Conservation (phyloP, 1,140 invertebrate genomes). For the Aporrectodea caliginosa region DNA sequence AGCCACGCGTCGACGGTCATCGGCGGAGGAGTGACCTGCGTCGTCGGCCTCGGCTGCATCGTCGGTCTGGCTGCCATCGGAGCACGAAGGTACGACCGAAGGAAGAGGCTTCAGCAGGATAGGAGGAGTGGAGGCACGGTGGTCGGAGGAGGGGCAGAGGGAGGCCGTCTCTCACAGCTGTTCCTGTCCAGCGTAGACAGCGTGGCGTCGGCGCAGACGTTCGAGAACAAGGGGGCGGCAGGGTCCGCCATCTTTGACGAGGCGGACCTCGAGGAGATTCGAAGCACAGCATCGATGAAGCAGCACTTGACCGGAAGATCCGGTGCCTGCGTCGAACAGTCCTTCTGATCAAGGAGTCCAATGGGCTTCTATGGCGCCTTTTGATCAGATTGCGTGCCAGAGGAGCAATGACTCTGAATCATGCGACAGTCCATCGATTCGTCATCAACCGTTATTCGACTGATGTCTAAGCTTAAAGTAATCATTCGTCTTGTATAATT, state of each 20-base stretch:
- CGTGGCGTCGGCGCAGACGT: constrained; percentile 30
- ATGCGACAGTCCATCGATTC: too few relatives aligned
- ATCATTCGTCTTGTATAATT: too few relatives aligned
- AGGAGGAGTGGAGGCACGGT: constrained; percentile 8
- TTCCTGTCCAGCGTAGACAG: constrained; percentile 31
- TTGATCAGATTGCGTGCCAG: too few relatives aligned
- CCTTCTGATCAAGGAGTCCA: not conserved
- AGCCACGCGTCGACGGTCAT: not conserved
- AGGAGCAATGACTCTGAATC: too few relatives aligned
- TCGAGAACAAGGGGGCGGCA: constrained; percentile 27
- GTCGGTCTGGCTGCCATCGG: not conserved
- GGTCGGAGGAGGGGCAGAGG: too few relatives aligned
- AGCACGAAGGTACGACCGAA: not conserved
- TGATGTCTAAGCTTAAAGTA: not conserved
- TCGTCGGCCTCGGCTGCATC: not conserved
- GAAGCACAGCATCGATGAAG: constrained; percentile 25
- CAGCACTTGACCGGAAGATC: not conserved
- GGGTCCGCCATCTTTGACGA: constrained; percentile 25
- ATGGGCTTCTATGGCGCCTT: not conserved
- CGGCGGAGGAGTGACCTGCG: not conserved
- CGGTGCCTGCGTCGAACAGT: too few relatives aligned
- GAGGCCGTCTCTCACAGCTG: constrained; percentile 28
- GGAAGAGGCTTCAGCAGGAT: not conserved
- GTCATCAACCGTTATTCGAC: too few relatives aligned
- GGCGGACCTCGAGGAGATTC: constrained; percentile 24